A percentile compares a stretch with the other conserved stretches of the same genome.
These are phyloP conservation scores for Hypomecis atomaria DNA, from an alignment of 2,888 invertebrate species.

Conservation along the genomic window DNA sequence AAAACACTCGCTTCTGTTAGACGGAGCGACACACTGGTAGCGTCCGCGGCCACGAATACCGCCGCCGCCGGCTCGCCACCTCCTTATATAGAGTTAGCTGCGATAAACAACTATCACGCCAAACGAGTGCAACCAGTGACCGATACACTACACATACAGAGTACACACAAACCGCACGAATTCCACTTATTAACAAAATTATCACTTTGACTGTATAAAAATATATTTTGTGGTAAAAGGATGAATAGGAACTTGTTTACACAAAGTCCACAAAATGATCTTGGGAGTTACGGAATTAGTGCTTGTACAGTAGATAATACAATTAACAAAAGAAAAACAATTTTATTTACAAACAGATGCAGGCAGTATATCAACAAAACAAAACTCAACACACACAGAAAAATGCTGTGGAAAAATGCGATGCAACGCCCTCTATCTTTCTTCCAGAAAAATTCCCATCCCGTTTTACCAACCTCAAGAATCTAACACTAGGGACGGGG, in stretches of 20 bases:
- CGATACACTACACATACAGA: slow-evolving; percentile 16
- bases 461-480: too few relatives aligned
- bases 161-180: slow-evolving; percentile 10
- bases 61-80: slow-evolving; percentile 42
- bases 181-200: slow-evolving; percentile 9
- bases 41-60: slow-evolving; percentile 66
- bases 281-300: too few relatives aligned
- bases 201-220: neutral
- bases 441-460: too few relatives aligned
- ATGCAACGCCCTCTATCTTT: too few relatives aligned
- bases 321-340: too few relatives aligned
- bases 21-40: slow-evolving; percentile 68
- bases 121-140: slow-evolving; percentile 55
- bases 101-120: slow-evolving; percentile 69
- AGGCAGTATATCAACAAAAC: too few relatives aligned
- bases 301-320: too few relatives aligned
- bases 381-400: too few relatives aligned
- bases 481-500: too few relatives aligned
- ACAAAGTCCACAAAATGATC: too few relatives aligned
- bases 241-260: neutral
- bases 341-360: too few relatives aligned
- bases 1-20: slow-evolving; percentile 31
- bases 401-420: too few relatives aligned
- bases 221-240: neutral
- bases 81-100: slow-evolving; percentile 68